Evolutionary conservation across 2,888 invertebrate genomes (phyloP).

Genomic region (Molorchus minor): DNA sequence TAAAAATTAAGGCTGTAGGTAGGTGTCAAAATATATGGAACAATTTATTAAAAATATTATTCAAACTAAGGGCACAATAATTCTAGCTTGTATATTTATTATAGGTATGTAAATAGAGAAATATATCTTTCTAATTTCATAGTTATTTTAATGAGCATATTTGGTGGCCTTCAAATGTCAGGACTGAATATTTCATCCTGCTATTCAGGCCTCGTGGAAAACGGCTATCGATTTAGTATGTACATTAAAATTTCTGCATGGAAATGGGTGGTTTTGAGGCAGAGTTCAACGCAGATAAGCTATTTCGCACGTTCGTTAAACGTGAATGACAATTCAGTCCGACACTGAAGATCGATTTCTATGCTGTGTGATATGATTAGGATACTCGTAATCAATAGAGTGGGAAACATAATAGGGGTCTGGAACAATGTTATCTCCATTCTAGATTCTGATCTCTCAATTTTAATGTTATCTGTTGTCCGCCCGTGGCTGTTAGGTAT

Average conservation of each 20-base stretch:
- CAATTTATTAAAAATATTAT: too few species aligned
- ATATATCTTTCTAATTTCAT: too few species aligned
- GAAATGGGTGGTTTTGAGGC: neutral
- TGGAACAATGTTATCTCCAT: neutral
- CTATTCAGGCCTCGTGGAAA: too few species aligned
- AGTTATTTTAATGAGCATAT: too few species aligned
- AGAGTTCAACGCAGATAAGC: constrained; percentile 1
- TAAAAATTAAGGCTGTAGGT: too few species aligned
- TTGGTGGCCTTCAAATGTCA: too few species aligned
- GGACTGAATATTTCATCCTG: too few species aligned
- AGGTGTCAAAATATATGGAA: too few species aligned
- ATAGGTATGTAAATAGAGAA: too few species aligned
- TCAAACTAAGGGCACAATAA: too few species aligned
- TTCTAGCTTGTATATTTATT: too few species aligned
- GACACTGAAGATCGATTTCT: constrained; percentile 1
- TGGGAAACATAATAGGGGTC: neutral
- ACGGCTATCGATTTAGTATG: too few species aligned
- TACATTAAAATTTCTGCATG: neutral
- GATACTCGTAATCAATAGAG: neutral
- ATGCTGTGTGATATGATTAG: neutral
- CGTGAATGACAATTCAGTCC: neutral
- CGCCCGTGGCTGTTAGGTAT: neutral
- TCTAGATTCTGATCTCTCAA: neutral
- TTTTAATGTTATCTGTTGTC: neutral
- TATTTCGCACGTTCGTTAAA: constrained; percentile 9